phyloP scores from a whole-genome alignment of 2,113 vertebrate species.

The Lethenteron camtschaticum region DNA sequence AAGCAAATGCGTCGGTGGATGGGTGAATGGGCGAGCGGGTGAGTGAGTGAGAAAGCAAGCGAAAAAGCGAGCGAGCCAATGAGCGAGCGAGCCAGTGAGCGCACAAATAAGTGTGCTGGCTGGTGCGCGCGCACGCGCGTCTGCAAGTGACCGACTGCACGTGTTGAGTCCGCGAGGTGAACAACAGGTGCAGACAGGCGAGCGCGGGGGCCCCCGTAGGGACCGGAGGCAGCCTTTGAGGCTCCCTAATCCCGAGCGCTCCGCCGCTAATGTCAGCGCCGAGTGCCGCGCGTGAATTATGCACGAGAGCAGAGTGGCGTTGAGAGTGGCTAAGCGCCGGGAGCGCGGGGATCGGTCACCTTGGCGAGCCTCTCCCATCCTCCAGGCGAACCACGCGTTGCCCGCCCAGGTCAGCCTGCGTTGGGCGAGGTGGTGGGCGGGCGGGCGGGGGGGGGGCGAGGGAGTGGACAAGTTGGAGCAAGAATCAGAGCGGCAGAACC shows the following conservation, averaged over 20 bases:
- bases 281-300: constrained; percentile 7
- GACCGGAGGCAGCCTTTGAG: not conserved
- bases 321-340: not conserved
- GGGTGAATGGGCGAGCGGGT: too few species aligned
- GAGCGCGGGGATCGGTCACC: constrained; percentile 20
- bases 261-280: not conserved
- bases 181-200: not conserved
- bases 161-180: not conserved
- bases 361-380: constrained; percentile 72
- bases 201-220: not conserved
- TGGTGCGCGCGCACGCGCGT: too few species aligned
- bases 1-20: too few species aligned
- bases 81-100: too few species aligned
- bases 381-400: constrained; percentile 61
- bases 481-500: not conserved
- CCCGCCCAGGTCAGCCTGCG: constrained; percentile 58
- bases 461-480: constrained; percentile 8
- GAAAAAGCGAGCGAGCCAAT: too few species aligned
- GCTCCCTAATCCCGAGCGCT: not conserved
- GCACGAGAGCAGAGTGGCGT: not conserved
- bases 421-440: too few species aligned
- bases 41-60: too few species aligned
- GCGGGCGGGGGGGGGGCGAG: not conserved
- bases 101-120: too few species aligned
- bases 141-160: too few species aligned